phyloP scores from a whole-genome alignment of 2,888 invertebrate genomes.

The Stenchaetothrips biformis region DNA sequence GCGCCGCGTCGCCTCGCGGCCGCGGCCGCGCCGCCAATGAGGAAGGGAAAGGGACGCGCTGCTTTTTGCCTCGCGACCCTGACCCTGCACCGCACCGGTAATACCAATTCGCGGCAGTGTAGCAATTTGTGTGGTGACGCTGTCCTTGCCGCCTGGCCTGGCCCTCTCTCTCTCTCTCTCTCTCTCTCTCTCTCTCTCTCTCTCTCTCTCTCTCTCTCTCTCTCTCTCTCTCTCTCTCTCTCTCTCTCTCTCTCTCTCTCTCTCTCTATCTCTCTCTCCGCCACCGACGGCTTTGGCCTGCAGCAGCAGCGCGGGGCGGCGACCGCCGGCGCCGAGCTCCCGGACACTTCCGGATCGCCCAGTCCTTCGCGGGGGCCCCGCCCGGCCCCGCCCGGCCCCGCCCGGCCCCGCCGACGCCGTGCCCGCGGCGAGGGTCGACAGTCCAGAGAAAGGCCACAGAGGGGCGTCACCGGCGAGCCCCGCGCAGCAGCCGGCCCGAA shows the following conservation, averaged over 20 bases:
- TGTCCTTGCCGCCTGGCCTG: conserved; percentile 33
- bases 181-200: conserved; percentile 34
- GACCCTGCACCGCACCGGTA: too few species aligned
- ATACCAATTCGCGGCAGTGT: too few species aligned
- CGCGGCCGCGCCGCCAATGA: too few species aligned
- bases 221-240: conserved; percentile 31
- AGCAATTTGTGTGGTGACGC: too few species aligned
- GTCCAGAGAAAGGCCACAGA: too few species aligned
- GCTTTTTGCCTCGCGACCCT: too few species aligned
- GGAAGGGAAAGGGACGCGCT: too few species aligned
- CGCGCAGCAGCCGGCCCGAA: too few species aligned
- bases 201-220: conserved; percentile 27
- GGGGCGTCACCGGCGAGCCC: too few species aligned
- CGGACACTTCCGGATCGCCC: too few species aligned
- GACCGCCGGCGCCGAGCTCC: conserved; percentile 40
- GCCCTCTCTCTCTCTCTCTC: conserved; percentile 34
- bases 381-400: conserved; percentile 42
- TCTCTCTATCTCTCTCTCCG: not conserved
- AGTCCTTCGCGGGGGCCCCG: not conserved
- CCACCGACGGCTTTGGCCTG: conserved; percentile 40
- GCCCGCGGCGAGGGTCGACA: too few species aligned
- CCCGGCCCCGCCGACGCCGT: conserved; percentile 50
- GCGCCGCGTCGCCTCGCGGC: too few species aligned
- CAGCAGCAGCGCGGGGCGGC: conserved; percentile 40
- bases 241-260: conserved; percentile 29